These are phyloP conservation scores for Cacatua alba DNA, from an alignment of 2,113 vertebrate genomes.

Conservation along the genomic window DNA sequence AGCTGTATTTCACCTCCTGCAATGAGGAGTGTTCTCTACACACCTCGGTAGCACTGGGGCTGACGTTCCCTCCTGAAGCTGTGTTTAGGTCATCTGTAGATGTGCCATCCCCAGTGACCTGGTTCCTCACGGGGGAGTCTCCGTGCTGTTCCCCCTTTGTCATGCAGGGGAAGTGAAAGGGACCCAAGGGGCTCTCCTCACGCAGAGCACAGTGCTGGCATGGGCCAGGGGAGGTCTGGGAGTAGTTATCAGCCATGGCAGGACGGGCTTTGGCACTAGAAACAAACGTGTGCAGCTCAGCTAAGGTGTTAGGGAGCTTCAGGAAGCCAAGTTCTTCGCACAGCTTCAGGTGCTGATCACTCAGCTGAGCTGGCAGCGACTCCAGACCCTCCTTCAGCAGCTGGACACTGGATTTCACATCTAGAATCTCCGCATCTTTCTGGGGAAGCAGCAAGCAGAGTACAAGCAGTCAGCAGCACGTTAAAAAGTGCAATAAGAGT, in stretches of 20 bases:
- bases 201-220: background rate
- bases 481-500: background rate
- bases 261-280: background rate
- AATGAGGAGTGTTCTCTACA: background rate
- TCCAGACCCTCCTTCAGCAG: conserved; percentile 66
- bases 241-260: conserved; percentile 43
- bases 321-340: conserved; percentile 62
- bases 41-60: background rate
- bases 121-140: background rate
- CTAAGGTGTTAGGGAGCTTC: conserved; percentile 35
- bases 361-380: conserved; percentile 68
- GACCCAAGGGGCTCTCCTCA: background rate
- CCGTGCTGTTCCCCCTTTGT: background rate
- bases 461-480: background rate
- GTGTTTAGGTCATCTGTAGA: background rate
- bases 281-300: conserved; percentile 46
- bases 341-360: conserved; percentile 57
- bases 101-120: background rate
- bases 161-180: background rate
- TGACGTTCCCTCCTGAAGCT: background rate
- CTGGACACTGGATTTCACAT: conserved; percentile 71
- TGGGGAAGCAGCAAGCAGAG: conserved; percentile 41
- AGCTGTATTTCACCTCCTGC: background rate
- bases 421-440: conserved; percentile 73
- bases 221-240: conserved; percentile 73